phyloP scores from a whole-genome alignment of 2,797 vertebrate genomes.

The Syngnathus acus region DNA sequence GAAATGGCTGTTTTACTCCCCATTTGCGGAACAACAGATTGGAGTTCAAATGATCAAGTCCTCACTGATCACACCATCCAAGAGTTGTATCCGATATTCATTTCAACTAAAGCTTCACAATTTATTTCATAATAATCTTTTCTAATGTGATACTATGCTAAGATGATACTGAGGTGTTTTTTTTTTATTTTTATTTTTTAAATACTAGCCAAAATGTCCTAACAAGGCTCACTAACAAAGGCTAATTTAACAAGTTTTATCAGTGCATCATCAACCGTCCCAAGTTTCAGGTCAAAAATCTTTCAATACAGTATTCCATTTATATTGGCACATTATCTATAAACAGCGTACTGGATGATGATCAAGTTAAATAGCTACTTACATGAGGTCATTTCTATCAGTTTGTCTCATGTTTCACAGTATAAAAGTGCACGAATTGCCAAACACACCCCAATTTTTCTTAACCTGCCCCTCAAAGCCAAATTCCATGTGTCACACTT shows the following conservation, averaged over 20 bases:
- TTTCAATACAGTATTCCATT: slow-evolving; percentile 33
- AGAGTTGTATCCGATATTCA: neutral
- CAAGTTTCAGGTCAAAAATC: slow-evolving; percentile 20
- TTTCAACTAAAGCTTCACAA: neutral
- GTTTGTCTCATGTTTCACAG: slow-evolving; percentile 47
- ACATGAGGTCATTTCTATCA: slow-evolving; percentile 35
- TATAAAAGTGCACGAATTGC: slow-evolving; percentile 55
- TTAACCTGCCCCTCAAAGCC: slow-evolving; percentile 9
- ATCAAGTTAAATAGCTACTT: slow-evolving; percentile 30
- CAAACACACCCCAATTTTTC: slow-evolving; percentile 19
- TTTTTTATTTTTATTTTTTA: no score
- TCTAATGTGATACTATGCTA: neutral
- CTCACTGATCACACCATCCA: neutral
- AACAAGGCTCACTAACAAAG: no score
- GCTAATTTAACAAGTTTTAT: no score
- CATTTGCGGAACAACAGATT: neutral
- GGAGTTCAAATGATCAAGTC: neutral
- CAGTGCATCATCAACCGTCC: neutral
- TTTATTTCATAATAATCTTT: neutral
- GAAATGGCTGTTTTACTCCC: slow-evolving; percentile 3
- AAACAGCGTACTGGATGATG: slow-evolving; percentile 44
- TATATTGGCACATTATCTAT: slow-evolving; percentile 67
- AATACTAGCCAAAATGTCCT: no score
- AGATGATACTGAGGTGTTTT: no score
- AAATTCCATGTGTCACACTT: slow-evolving; percentile 50